Base-by-base conservation (phyloP, 2,113 vertebrate genomes). In the Pseudorasbora parva region DNA sequence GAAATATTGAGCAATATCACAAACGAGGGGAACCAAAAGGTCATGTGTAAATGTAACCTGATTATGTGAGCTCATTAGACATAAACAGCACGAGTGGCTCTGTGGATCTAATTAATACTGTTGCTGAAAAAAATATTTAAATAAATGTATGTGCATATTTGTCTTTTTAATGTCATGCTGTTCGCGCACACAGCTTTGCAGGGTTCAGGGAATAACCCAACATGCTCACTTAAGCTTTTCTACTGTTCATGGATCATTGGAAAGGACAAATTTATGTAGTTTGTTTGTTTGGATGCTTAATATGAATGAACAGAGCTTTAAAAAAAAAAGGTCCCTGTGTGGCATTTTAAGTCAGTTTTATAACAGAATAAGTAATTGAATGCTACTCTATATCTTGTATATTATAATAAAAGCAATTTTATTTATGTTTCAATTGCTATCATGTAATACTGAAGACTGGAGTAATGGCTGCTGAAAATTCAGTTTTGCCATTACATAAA, bases 61-160 rank as follows among this genome's bases (percentile, higher is more conserved):
- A 86, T 83, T 81, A 83, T 86, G 69, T n/a, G 51, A 84, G 82
- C 85, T 84, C 82, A 86, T 86, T 81, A 86, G 83, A 84, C 23
- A 71, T 57, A 57, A 81, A 84, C 59, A 60, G 25, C 15, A 11
- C 11, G n/a, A 83, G 47, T 49, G 14, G n/a, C 21, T 80, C 33
- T 15, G 66, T 75, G 45, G 57, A 62, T 59, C 76, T 76, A 86
- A 86, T 86, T 83, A 83, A 83, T 75, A 57, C 76, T 27, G 56
- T 1, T 68, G 66, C 21, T 41, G n/a, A 30, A 49, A 73, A 83
- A 47, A 51, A 56, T 0, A 23, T 59, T 25, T 74, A 54, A 45
- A 54, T 30, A 30, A 73, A 23, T 9, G 8, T 23, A 19, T 23
- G 14, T 51, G 43, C 12, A 21, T n/a, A 27, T 59, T 25, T 57